Percentiles rank a stretch among this genome's conserved stretches.
Evolutionary conservation across 2,797 vertebrate genomes (phyloP).

Genomic region (Sebastes melanostomus): DNA sequence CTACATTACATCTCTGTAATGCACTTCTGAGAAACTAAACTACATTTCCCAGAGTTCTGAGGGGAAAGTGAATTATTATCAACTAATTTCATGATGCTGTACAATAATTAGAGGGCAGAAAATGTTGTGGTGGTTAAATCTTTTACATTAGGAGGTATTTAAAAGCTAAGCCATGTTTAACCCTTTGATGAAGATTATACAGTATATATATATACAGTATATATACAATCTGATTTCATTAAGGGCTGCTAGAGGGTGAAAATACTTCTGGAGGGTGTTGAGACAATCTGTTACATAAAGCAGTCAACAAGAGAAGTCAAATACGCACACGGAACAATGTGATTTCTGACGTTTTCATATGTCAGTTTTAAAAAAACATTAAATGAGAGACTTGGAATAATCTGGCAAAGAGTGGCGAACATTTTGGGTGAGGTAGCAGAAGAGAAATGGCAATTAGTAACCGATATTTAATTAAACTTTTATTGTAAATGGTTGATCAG

Average conservation of each 20-base stretch:
- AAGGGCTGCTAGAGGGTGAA: slow-evolving; percentile 51
- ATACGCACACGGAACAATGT: neutral
- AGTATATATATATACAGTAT: neutral
- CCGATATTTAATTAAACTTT: slow-evolving; percentile 15
- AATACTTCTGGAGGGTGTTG: slow-evolving; percentile 43
- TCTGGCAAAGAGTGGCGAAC: neutral
- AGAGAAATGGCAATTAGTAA: slow-evolving; percentile 9
- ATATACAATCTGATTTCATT: slow-evolving; percentile 25
- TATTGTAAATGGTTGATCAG: slow-evolving; percentile 16
- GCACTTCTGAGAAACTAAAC: slow-evolving; percentile 42
- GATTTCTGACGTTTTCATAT: slow-evolving; percentile 26
- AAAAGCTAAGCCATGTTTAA: slow-evolving; percentile 75
- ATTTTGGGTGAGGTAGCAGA: neutral
- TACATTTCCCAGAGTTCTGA: slow-evolving; percentile 46
- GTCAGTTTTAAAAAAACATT: slow-evolving; percentile 14
- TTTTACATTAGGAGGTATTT: slow-evolving; percentile 66
- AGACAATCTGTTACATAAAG: slow-evolving; percentile 68
- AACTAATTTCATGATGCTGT: slow-evolving; percentile 53
- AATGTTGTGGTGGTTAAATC: slow-evolving; percentile 38
- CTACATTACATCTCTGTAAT: slow-evolving; percentile 39
- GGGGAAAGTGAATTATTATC: slow-evolving; percentile 48
- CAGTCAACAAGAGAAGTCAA: neutral
- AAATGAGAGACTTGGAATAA: neutral
- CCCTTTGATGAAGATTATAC: slow-evolving; percentile 45
- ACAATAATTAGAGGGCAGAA: slow-evolving; percentile 52